A percentile compares a stretch with the other conserved stretches of the same genome.
Conservation (phyloP, 1,140 invertebrate species). For the Parapsyche elsis region DNA sequence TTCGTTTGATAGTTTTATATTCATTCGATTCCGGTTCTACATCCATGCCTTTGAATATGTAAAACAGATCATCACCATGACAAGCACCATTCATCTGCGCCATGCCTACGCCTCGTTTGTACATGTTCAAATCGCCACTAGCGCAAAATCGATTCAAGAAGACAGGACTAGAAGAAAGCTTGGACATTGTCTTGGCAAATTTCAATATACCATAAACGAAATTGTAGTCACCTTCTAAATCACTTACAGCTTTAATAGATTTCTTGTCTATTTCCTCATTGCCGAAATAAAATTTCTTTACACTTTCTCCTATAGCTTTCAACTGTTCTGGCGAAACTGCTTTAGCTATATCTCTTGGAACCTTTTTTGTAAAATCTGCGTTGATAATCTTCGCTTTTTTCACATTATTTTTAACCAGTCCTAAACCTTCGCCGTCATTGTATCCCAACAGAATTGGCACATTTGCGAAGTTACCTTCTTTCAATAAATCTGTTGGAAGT, state of each 20-base stretch:
- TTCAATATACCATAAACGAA: conserved; percentile 64
- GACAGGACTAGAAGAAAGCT: conserved; percentile 57
- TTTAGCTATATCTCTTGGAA: conserved; percentile 61
- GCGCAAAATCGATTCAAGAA: conserved; percentile 68
- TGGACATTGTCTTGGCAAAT: conserved; percentile 61
- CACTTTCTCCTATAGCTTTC: conserved; percentile 60
- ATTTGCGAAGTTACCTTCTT: conserved; percentile 63
- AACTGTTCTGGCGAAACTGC: conserved; percentile 57
- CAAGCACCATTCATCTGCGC: conserved; percentile 65
- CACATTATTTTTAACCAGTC: conserved; percentile 59
- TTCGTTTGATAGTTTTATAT: conserved; percentile 58
- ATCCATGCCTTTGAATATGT: conserved; percentile 69
- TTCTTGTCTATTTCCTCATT: conserved; percentile 58
- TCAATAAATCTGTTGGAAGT: conserved; percentile 60
- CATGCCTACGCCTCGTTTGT: conserved; percentile 57
- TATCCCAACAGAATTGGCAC: conserved; percentile 73
- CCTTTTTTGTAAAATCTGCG: conserved; percentile 59
- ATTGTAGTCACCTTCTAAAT: conserved; percentile 63
- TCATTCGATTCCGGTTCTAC: conserved; percentile 59
- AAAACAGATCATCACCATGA: conserved; percentile 75
- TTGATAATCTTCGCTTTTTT: conserved; percentile 60
- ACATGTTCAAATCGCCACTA: conserved; percentile 61
- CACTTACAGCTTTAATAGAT: conserved; percentile 52
- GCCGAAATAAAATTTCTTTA: conserved; percentile 67
- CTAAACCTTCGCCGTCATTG: conserved; percentile 69